These are phyloP conservation scores for Axinella damicornis DNA, from an alignment of 37 sponge, comb jelly and placozoan species.

Conservation along the genomic window DNA sequence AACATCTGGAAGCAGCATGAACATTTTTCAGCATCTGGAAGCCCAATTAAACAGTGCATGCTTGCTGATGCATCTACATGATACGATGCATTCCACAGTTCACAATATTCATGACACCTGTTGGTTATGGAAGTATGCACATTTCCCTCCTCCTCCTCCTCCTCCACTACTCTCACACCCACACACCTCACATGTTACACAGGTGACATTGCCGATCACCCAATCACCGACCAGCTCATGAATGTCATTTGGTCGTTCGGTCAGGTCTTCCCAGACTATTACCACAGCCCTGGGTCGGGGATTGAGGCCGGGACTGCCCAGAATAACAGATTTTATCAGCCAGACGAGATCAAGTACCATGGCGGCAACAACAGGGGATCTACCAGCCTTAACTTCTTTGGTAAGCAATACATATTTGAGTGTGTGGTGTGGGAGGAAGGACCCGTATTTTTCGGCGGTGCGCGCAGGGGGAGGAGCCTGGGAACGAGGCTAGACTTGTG, in stretches of 20 bases:
- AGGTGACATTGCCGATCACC: constrained; percentile 69
- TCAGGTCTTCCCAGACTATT: constrained; percentile 58
- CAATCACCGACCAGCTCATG: constrained; percentile 33
- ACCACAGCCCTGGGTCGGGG: constrained; percentile 59
- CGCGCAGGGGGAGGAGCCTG: too few species aligned
- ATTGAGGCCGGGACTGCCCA: constrained; percentile 56
- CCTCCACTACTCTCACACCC: too few species aligned
- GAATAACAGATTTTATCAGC: constrained; percentile 61
- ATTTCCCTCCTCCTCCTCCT: too few species aligned
- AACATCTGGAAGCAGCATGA: too few species aligned
- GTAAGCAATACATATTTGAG: constrained; percentile 23
- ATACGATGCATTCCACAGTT: too few species aligned
- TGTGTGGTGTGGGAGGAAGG: background rate
- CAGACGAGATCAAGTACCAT: constrained; percentile 82
- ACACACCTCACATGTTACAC: background rate
- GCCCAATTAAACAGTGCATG: too few species aligned
- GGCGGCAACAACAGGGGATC: constrained; percentile 60
- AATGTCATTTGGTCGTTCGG: constrained; percentile 75
- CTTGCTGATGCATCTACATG: too few species aligned
- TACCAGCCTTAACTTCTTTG: constrained; percentile 67
- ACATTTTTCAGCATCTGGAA: too few species aligned
- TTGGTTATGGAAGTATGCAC: too few species aligned
- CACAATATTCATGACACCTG: too few species aligned
- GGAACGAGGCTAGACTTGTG: too few species aligned
- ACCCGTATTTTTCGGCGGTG: background rate